These are phyloP conservation scores for Oryzias javanicus DNA, from an alignment of 2,113 vertebrate species.

Conservation along the genomic window DNA sequence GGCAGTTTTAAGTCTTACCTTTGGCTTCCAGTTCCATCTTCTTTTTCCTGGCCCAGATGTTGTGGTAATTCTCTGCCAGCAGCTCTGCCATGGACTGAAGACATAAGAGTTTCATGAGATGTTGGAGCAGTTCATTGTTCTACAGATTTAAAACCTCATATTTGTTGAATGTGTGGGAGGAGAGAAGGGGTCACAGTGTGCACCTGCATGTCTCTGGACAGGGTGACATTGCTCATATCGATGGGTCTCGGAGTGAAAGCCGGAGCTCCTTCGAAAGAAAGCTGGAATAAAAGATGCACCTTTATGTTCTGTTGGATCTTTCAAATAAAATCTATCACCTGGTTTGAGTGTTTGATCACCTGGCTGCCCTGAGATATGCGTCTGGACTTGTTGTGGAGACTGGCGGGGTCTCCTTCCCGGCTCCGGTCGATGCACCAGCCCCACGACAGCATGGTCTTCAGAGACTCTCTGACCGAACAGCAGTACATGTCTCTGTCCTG, in stretches of 20 bases:
- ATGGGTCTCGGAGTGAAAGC: slow-evolving; percentile 90
- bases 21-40: slow-evolving; percentile 93
- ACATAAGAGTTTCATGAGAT: background rate
- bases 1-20: slow-evolving; percentile 83
- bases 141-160: no score
- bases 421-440: slow-evolving; percentile 91
- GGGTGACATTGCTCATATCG: slow-evolving; percentile 96
- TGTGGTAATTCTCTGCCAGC: slow-evolving; percentile 97
- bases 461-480: slow-evolving; percentile 89
- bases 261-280: slow-evolving; percentile 86
- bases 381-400: slow-evolving; percentile 84
- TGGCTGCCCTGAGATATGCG: slow-evolving; percentile 93
- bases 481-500: slow-evolving; percentile 94
- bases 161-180: no score
- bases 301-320: background rate
- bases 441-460: slow-evolving; percentile 94
- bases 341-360: slow-evolving; percentile 58
- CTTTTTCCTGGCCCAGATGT: slow-evolving; percentile 96
- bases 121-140: no score
- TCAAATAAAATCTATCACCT: no score
- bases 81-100: slow-evolving; percentile 95
- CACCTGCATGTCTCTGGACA: slow-evolving; percentile 92
- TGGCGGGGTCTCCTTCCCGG: slow-evolving; percentile 86
- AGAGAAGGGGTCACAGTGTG: background rate
- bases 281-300: slow-evolving; percentile 60